Evolutionary conservation across 2,888 invertebrate genomes (phyloP).

Genomic region (Lycocerus yunnanus): DNA sequence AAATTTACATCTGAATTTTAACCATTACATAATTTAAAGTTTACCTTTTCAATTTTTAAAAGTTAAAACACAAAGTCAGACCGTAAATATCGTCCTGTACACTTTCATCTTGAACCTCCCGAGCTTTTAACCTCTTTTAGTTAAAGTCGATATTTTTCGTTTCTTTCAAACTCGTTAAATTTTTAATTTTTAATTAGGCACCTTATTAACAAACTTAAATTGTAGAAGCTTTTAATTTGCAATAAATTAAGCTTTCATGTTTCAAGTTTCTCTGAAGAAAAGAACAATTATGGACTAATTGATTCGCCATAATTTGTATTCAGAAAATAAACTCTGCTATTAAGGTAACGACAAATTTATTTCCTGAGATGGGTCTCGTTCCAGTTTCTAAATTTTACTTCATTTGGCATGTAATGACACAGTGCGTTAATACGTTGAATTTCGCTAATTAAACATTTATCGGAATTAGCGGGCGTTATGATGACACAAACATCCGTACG

Average conservation of each 20-base stretch:
- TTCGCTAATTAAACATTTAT: slow-evolving; percentile 9
- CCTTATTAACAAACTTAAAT: neutral
- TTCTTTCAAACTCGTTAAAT: neutral
- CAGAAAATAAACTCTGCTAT: neutral
- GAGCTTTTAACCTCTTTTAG: neutral
- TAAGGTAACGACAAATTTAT: slow-evolving; percentile 11
- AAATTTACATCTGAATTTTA: neutral
- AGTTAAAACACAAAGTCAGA: neutral
- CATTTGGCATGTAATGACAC: slow-evolving; percentile 9
- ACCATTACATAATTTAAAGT: neutral
- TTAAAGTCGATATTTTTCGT: neutral
- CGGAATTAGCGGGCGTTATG: slow-evolving; percentile 5
- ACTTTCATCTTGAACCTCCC: neutral
- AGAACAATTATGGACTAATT: slow-evolving; percentile 1
- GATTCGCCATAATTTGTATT: slow-evolving; percentile 9
- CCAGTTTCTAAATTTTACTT: neutral
- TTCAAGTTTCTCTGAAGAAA: neutral
- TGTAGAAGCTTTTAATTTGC: slow-evolving; percentile 3
- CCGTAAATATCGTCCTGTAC: neutral
- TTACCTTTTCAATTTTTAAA: neutral
- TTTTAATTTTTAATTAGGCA: neutral
- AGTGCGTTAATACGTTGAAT: slow-evolving; percentile 7
- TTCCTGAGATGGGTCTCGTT: neutral
- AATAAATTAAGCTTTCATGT: neutral
- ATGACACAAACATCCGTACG: slow-evolving; percentile 3